Evolutionary conservation across 2,797 vertebrate species (phyloP), one percentile per base, ranked within the genome.

Genomic region (Aphelocoma californica): DNA sequence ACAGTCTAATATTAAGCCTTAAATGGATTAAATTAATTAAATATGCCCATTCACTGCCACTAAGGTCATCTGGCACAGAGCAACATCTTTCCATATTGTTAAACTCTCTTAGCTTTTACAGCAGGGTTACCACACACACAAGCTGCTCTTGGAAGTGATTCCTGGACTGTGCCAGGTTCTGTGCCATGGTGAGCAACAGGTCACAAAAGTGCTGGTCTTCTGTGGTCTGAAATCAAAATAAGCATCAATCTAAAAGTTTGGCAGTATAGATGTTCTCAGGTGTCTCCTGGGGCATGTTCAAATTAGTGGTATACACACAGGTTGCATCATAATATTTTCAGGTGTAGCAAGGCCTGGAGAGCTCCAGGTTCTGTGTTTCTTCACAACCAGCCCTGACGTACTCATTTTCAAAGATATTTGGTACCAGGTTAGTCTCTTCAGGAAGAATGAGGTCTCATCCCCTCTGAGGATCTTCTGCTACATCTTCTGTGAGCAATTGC

Each of bases 321-420:
- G 10, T 32, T 38, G 28, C 5, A 5, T 7, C 18, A 18, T 3
- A 6, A 4, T 36, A 20, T 45, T 64, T 82, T 69, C 2, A 57
- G 9, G 2, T 18, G 3, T 7, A 67, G 5, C 4, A 66, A 71
- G 36, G 2, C 18, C 4, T 17, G 25, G 36, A 53, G 66, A 50
- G 13, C 3, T 36, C 4, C 19, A 53, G 10, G 2, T 80, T 84
- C 23, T 24, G 2, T 0, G 0, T 11, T 5, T 34, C 28, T 51
- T 34, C 45, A 71, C 6, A 65, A 20, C 2, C 26, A 38, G 9
- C 7, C 6, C 9, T 1, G 6, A 66, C 2, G 1, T 10, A 7
- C 2, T 32, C 0, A 40, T 60, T 90, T 57, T 38, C 20, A 51
- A 83, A 78, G 3, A 6, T 6, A 14, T 34, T 67, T 73, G 10